Conservation (phyloP, 2,113 vertebrate species). For the Oenanthe oenanthe region DNA sequence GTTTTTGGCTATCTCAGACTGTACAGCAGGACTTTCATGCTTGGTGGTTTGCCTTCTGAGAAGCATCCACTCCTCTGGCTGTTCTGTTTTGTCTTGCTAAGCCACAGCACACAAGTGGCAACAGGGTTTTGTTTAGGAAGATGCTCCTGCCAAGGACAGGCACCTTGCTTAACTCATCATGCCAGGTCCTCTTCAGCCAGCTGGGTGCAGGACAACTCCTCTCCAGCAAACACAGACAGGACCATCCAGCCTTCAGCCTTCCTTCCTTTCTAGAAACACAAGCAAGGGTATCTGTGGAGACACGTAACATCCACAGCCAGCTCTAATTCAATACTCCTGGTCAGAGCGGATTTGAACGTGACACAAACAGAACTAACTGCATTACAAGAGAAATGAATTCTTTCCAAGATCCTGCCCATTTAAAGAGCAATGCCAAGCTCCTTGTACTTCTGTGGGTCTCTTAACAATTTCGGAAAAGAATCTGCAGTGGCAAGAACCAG, state of each 20-base stretch:
- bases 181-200: not conserved
- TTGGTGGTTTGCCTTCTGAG: not conserved
- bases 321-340: conserved; percentile 47
- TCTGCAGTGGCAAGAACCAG: not conserved
- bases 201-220: not conserved
- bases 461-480: not conserved
- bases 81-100: not conserved
- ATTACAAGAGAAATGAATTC: conserved; percentile 35
- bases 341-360: conserved; percentile 42
- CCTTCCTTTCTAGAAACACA: not conserved
- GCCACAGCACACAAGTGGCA: not conserved
- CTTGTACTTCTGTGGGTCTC: not conserved
- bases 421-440: conserved; percentile 21
- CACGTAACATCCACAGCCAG: conserved; percentile 9
- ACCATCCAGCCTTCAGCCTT: not conserved
- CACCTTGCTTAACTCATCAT: not conserved
- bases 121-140: not conserved
- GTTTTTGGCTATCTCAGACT: not conserved
- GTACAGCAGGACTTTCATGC: not conserved
- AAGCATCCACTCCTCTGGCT: not conserved
- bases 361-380: conserved; percentile 52
- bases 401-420: conserved; percentile 36
- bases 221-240: not conserved
- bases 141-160: not conserved
- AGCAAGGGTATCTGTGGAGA: conserved; percentile 32